Base-by-base conservation (phyloP, 1,140 invertebrate species). In the Archivesica marissinica region DNA sequence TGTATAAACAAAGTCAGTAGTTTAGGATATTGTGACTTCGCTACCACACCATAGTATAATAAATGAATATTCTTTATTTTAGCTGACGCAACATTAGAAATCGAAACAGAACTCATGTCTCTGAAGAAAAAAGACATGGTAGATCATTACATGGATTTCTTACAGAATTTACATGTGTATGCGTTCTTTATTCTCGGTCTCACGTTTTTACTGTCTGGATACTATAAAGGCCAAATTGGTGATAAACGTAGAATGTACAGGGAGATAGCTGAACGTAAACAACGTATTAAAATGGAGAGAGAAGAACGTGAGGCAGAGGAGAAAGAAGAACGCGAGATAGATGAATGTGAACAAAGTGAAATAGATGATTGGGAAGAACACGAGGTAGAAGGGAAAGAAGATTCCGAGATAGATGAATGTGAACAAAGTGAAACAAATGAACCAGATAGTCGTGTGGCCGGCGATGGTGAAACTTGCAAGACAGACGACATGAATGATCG, bases 61-160 rank as follows among this genome's bases (percentile, higher is more conserved):
- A 20, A 20, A 13, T 38, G 61, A 33, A 28, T n/a, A 35, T 6
- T 52, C 25, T 54, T 20, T 47, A 23, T 33, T 1, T 77, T 66
- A 85, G 82, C 82, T 78, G 82, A 85, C 33, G 82, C 82, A 4
- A 77, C 75, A 20, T 44, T 85, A 52, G 74, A 85, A 47, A 85
- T 85, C 3, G 74, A 85, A 35, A 77, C 75, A 50, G 47, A 54
- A 70, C 61, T 85, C 0, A 0, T 85, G 7, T 11, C 23, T 0
- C 59, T 85, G 23, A 77, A 66, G 75, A 85, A 85, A 56, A 85
- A 85, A 30, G 82, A 77, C 25, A 39, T 70, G 28, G 74, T 85
- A 20, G 82, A 85, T 50, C 75, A 85, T 28, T 85, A 77, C 39
- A 70, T 85, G 50, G 82, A 85, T 38, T 85, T 85, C 39, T 17